phyloP scores from a whole-genome alignment of 2,797 vertebrate genomes.

The Luscinia megarhynchos region DNA sequence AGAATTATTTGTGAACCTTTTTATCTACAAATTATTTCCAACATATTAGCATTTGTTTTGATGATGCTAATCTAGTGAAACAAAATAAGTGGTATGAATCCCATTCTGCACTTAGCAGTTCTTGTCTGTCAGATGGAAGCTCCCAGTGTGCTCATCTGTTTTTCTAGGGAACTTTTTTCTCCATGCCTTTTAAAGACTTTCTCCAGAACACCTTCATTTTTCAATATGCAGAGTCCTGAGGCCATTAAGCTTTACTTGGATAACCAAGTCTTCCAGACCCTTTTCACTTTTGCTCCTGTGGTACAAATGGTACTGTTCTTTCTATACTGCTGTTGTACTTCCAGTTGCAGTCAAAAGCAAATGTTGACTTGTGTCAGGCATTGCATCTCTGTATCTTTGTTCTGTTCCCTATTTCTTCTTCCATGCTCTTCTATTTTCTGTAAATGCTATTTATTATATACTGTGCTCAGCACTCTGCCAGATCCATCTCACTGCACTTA shows the following conservation, averaged over 20 bases:
- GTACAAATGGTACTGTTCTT: neutral
- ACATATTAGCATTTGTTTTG: neutral
- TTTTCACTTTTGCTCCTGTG: neutral
- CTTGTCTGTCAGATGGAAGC: neutral
- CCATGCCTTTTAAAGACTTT: neutral
- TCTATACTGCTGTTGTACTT: neutral
- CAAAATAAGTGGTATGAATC: neutral
- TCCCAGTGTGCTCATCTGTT: neutral
- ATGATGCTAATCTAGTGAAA: neutral
- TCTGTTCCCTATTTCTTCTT: neutral
- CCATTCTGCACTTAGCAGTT: neutral
- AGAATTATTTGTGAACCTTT: neutral
- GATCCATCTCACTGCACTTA: slow-evolving; percentile 47
- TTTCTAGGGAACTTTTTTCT: neutral
- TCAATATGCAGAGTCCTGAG: neutral
- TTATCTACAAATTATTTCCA: neutral
- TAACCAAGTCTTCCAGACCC: neutral
- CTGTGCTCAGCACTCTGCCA: slow-evolving; percentile 34
- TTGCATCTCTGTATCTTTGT: neutral
- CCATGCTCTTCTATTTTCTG: neutral
- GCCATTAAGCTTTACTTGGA: neutral
- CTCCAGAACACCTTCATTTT: neutral
- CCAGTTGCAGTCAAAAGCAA: neutral
- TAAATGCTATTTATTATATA: neutral
- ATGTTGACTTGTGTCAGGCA: slow-evolving; percentile 13